Evolutionary conservation across 2,113 vertebrate species (phyloP), one percentile per base, ranked within the genome.

Genomic region (Osmerus mordax): DNA sequence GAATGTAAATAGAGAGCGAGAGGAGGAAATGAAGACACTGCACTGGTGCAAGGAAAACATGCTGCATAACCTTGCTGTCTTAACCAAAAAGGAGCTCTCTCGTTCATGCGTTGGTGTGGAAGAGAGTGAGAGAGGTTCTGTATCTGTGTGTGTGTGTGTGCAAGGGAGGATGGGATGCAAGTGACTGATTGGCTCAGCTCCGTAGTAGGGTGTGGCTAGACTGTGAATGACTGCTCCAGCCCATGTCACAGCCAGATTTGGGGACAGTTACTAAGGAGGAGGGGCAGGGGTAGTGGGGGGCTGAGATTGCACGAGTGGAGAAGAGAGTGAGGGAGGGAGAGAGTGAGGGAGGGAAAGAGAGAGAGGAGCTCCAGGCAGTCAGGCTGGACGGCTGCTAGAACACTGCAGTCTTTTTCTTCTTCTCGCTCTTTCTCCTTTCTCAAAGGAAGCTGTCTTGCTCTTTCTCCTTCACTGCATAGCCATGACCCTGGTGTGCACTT

Each of bases 61-160:
- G 83, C 89, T 88, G 83, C 92, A 94, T 91, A 74, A 91, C 90
- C 61, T 90, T 90, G 65, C 89, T 89, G 78, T 94, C 89, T 86
- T 94, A 93, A 5, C 93, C 87, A 56, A 90, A 90, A 2, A 91
- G 87, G 66, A 91, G 89, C 78, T 84, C 91, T 67, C 89, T 89
- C 92, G 74, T 94, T 58, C 68, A 89, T 53, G 69, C 1, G 52
- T 59, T 23, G n/a, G 19, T 19, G 55, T 56, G 29, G 14, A 58
- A 56, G 63, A 52, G 72, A 69, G 29, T 29, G 18, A 65, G 47
- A 64, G 67, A 56, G 65, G 25, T 19, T 67, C 19, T 52, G 60
- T 25, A 23, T 52, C 47, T 92, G 56, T 64, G 89, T 83, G 67
- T 68, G 75, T 1, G 74, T 76, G 72, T 67, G 65, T 61, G 72